Evolutionary conservation across 2,113 vertebrate genomes (phyloP).

Genomic region (Hippocampus mohnikei): DNA sequence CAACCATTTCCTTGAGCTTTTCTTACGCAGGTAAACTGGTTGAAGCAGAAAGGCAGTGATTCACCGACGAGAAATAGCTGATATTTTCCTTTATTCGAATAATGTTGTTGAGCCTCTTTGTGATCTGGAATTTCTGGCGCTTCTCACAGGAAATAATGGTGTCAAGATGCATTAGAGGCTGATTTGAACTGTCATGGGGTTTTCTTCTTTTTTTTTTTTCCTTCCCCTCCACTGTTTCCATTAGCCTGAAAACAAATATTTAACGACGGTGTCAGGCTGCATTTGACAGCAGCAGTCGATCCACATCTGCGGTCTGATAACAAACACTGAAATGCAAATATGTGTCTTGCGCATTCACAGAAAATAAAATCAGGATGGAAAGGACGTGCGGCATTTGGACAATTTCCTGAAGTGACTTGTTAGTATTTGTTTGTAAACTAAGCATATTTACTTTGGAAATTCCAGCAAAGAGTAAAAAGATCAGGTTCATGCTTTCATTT

Average conservation of each 20-base stretch:
- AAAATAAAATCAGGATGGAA: too few relatives aligned
- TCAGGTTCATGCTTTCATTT: neutral
- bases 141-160: constrained; percentile 18
- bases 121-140: constrained; percentile 9
- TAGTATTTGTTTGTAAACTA: too few relatives aligned
- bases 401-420: too few relatives aligned
- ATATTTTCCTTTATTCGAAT: constrained; percentile 4
- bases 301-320: too few relatives aligned
- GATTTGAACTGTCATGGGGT: neutral
- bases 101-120: neutral
- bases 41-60: constrained; percentile 10
- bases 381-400: too few relatives aligned
- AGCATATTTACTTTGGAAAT: too few relatives aligned
- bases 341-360: too few relatives aligned
- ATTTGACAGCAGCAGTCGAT: neutral
- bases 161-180: neutral
- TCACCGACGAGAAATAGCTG: constrained; percentile 15
- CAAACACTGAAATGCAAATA: too few relatives aligned
- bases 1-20: constrained; percentile 49
- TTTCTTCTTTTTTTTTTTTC: neutral
- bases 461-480: too few relatives aligned
- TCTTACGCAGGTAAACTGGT: constrained; percentile 30
- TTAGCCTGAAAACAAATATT: too few relatives aligned
- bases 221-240: too few relatives aligned
- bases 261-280: neutral